Conservation (phyloP, 2,888 invertebrate species). For the Linyphia triangularis region DNA sequence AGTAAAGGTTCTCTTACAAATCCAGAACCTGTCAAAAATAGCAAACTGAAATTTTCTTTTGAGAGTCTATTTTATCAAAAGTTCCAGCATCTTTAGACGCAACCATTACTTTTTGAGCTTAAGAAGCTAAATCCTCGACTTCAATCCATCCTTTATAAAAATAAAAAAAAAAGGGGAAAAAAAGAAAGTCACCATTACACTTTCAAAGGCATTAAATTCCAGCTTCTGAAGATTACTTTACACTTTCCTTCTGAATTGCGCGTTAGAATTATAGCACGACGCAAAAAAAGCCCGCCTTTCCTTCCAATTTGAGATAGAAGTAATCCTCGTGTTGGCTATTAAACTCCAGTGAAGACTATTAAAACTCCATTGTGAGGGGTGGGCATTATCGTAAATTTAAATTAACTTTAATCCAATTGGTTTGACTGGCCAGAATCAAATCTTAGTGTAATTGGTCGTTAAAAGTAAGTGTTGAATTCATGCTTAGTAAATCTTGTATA, state of each 20-base stretch:
- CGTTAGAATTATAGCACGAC: too few relatives aligned
- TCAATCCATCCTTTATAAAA: neutral
- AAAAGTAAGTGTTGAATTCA: slow-evolving; percentile 16
- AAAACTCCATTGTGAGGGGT: slow-evolving; percentile 2
- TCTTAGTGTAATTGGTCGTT: slow-evolving; percentile 8
- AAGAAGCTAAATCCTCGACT: neutral
- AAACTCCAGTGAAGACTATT: slow-evolving; percentile 6
- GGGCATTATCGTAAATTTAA: slow-evolving; percentile 37
- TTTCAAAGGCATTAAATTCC: neutral
- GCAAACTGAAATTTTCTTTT: too few relatives aligned
- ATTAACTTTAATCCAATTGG: slow-evolving; percentile 36
- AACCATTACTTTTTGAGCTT: neutral
- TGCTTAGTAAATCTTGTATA: too few relatives aligned
- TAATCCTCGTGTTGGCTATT: slow-evolving; percentile 19
- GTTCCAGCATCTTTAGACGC: too few relatives aligned
- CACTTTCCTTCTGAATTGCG: neutral
- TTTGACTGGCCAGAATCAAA: neutral
- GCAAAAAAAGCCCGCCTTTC: neutral
- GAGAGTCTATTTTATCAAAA: too few relatives aligned
- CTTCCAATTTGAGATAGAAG: neutral
- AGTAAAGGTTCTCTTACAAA: too few relatives aligned
- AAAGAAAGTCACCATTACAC: neutral
- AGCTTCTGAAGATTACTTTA: neutral
- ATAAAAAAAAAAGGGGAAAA: too few relatives aligned
- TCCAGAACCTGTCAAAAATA: too few relatives aligned